Conservation (phyloP, 2,113 vertebrate genomes). For the Psittacula cyanocephala region DNA sequence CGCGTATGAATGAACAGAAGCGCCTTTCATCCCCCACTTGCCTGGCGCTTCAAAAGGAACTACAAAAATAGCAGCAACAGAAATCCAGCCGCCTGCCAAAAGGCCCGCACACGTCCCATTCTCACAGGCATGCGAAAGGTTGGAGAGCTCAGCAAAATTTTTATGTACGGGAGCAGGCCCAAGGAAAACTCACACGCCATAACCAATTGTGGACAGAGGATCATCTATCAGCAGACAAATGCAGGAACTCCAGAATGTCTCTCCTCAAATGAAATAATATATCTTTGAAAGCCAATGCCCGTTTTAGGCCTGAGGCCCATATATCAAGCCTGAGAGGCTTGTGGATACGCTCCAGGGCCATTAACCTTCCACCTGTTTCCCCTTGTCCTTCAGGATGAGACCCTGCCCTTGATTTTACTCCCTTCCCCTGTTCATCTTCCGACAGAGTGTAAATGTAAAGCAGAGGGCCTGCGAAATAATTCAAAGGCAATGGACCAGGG, state of each 20-base stretch:
- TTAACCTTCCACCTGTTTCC: slow-evolving; percentile 99
- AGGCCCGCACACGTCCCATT: slow-evolving; percentile 63
- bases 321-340: slow-evolving; percentile 98
- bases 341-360: slow-evolving; percentile 98
- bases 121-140: slow-evolving; percentile 74
- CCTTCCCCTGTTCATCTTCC: slow-evolving; percentile 90
- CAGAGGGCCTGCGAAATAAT: slow-evolving; percentile 90
- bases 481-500: slow-evolving; percentile 97
- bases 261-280: slow-evolving; percentile 99
- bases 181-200: slow-evolving; percentile 88
- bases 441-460: slow-evolving; percentile 84
- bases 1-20: slow-evolving; percentile 83
- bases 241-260: slow-evolving; percentile 91
- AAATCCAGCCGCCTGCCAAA: slow-evolving; percentile 75
- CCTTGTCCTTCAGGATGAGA: slow-evolving; percentile 87
- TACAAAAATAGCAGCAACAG: slow-evolving; percentile 82
- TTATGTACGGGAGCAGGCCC: slow-evolving; percentile 86
- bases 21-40: slow-evolving; percentile 76
- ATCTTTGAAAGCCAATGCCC: slow-evolving; percentile 99
- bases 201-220: slow-evolving; percentile 88
- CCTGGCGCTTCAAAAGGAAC: slow-evolving; percentile 83
- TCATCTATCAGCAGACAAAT: slow-evolving; percentile 99
- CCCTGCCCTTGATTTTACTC: slow-evolving; percentile 92
- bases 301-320: slow-evolving; percentile 91
- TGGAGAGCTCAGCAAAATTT: slow-evolving; percentile 85